These are phyloP conservation scores for Cathartes aura DNA, from an alignment of 2,113 vertebrate genomes.

Conservation along the genomic window DNA sequence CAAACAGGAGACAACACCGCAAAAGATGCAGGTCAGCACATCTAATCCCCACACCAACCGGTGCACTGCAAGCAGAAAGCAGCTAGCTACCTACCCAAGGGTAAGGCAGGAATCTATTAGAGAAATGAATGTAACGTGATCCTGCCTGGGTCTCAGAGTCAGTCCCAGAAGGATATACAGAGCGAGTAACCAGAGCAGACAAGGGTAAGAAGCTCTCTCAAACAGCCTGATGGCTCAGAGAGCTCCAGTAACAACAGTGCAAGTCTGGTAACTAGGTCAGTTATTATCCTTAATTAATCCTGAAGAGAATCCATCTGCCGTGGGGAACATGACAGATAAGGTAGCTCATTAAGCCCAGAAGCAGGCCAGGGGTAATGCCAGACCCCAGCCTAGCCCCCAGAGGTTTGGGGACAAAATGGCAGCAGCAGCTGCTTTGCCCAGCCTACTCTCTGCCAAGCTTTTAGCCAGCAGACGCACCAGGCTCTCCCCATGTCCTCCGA, in stretches of 20 bases:
- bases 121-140: background rate
- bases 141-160: background rate
- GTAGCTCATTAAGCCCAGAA: background rate
- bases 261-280: slow-evolving; percentile 54
- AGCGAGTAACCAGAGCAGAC: background rate
- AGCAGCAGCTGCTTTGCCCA: background rate
- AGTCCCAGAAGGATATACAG: background rate
- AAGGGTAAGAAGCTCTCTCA: background rate
- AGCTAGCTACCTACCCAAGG: background rate
- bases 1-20: background rate
- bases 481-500: background rate
- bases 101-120: background rate
- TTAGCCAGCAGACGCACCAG: background rate
- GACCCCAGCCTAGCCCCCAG: background rate
- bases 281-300: slow-evolving; percentile 64
- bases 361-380: background rate
- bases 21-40: background rate
- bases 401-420: background rate
- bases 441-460: background rate
- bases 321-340: background rate
- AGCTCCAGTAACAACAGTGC: slow-evolving; percentile 8
- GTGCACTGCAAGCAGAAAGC: background rate
- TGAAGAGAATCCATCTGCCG: slow-evolving; percentile 31
- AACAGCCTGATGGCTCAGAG: background rate
- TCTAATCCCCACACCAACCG: background rate